Conservation (phyloP, 92 coral and sea anemone genomes). For the Pocillopora grandis region DNA sequence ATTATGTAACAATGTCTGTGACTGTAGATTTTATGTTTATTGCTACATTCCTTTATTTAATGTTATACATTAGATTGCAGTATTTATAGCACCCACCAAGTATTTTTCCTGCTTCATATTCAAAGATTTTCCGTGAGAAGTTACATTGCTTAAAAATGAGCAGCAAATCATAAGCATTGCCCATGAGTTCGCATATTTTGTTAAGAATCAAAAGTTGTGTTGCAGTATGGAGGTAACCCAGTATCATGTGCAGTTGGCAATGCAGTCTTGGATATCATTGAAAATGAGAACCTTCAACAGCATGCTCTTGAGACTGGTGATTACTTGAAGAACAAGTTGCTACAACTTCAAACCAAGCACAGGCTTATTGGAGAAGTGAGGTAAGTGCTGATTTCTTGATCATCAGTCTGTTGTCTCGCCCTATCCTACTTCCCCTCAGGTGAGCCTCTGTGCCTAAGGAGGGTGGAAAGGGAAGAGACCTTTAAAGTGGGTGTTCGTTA, state of each 20-base stretch:
- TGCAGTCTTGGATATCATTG: slow-evolving; percentile 92
- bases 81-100: too few species aligned
- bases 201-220: not conserved
- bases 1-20: too few species aligned
- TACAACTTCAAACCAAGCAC: slow-evolving; percentile 75
- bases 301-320: slow-evolving; percentile 88
- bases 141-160: too few species aligned
- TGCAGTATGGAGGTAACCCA: slow-evolving; percentile 96
- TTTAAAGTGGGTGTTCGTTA: too few species aligned
- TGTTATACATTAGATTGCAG: too few species aligned
- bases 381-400: slow-evolving; percentile 30
- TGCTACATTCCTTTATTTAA: too few species aligned
- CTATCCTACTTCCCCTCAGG: too few species aligned
- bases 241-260: slow-evolving; percentile 97
- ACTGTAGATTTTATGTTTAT: too few species aligned
- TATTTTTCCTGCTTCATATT: too few species aligned
- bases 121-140: too few species aligned
- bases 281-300: slow-evolving; percentile 83
- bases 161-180: not conserved
- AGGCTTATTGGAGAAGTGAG: slow-evolving; percentile 94
- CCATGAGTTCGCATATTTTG: not conserved
- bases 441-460: too few species aligned
- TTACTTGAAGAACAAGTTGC: slow-evolving; percentile 64
- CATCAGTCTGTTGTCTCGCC: not conserved
- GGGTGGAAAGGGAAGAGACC: too few species aligned